Conservation (phyloP, 2,113 vertebrate genomes). For the Macquaria australasica region DNA sequence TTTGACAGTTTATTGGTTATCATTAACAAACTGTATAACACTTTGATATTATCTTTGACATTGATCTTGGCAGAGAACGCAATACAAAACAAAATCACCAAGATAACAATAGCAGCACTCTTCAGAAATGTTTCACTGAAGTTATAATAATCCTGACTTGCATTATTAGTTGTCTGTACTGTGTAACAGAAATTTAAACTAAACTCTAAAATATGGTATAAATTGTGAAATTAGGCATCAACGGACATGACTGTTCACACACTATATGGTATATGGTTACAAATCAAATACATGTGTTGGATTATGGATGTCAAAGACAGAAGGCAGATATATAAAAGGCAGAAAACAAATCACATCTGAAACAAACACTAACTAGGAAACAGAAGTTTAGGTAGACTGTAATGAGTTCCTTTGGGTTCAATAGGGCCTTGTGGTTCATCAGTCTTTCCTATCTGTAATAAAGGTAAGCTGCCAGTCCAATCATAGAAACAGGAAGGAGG, state of each 20-base stretch:
- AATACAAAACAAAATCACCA: conserved; percentile 14
- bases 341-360: conserved; percentile 15
- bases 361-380: neutral
- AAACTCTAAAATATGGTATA: neutral
- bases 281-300: neutral
- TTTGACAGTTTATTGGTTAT: conserved; percentile 57
- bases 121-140: conserved; percentile 24
- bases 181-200: conserved; percentile 12
- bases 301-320: conserved; percentile 5
- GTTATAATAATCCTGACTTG: conserved; percentile 11
- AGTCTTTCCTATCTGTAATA: conserved; percentile 86
- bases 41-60: conserved; percentile 25
- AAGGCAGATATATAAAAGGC: conserved; percentile 42
- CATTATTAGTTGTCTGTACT: conserved; percentile 12
- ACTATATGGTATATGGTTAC: neutral
- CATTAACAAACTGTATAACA: conserved; percentile 37
- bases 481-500: conserved; percentile 85
- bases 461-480: conserved; percentile 89
- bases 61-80: conserved; percentile 24
- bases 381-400: neutral
- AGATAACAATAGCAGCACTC: conserved; percentile 47
- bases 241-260: conserved; percentile 8
- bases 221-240: neutral
- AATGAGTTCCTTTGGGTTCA: neutral
- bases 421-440: neutral